Conservation (phyloP, 2,888 invertebrate species). For the Smittia aterrima region DNA sequence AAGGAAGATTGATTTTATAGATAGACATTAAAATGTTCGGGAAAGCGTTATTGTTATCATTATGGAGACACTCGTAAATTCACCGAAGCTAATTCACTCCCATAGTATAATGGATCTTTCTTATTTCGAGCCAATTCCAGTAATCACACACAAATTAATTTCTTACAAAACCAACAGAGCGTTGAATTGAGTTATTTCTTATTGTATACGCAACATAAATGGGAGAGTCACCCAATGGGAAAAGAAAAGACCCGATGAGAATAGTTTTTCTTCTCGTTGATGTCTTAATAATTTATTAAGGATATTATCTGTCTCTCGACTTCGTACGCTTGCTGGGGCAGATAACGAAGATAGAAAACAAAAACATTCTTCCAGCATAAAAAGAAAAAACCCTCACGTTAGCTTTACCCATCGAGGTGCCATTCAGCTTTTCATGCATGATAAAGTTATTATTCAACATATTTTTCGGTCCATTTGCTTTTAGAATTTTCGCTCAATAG, state of each 20-base stretch:
- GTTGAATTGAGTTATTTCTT: too few species aligned
- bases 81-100: background rate
- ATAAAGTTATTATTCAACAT: too few species aligned
- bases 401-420: too few species aligned
- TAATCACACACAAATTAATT: background rate
- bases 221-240: background rate
- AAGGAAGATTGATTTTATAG: background rate
- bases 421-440: too few species aligned
- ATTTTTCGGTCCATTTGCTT: too few species aligned
- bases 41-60: background rate
- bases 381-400: too few species aligned
- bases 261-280: background rate
- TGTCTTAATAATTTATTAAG: conserved; percentile 13
- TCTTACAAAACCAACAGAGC: background rate
- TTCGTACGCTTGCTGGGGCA: too few species aligned
- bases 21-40: background rate
- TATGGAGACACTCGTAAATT: background rate
- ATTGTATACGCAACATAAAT: background rate
- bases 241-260: background rate
- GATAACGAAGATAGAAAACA: too few species aligned
- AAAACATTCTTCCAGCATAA: too few species aligned
- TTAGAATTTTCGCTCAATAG: too few species aligned
- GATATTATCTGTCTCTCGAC: background rate
- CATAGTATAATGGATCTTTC: background rate
- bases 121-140: background rate